phyloP scores from a whole-genome alignment of 2,113 vertebrate genomes.

The Scytalopus superciliaris region DNA sequence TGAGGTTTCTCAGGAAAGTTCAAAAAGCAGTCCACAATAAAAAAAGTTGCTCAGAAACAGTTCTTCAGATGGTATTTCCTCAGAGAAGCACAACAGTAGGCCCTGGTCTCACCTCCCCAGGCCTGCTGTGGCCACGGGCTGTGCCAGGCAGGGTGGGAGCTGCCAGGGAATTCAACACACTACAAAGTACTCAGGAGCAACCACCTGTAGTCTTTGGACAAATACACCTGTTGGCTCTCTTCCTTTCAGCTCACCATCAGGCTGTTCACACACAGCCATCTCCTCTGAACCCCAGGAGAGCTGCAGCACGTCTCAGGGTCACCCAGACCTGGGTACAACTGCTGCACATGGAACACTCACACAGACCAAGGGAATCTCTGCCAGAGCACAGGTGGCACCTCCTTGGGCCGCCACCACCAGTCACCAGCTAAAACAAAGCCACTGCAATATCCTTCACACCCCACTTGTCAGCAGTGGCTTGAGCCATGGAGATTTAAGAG shows the following conservation, averaged over 20 bases:
- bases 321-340: too few species aligned
- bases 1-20: not conserved
- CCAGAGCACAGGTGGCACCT: rapidly evolving
- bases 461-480: rapidly evolving
- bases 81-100: not conserved
- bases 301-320: too few species aligned
- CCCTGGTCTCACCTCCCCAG: not conserved
- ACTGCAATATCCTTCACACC: not conserved
- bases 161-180: not conserved
- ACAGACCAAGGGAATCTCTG: not conserved
- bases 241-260: not conserved
- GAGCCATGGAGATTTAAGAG: not conserved
- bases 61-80: not conserved
- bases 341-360: not conserved
- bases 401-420: not conserved
- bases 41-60: not conserved
- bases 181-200: not conserved
- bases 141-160: not conserved
- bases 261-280: not conserved
- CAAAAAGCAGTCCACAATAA: not conserved
- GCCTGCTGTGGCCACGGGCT: not conserved
- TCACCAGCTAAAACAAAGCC: not conserved
- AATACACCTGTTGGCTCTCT: not conserved
- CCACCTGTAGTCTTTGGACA: not conserved
- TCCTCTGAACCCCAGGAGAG: not conserved